Conservation (phyloP, 2,888 invertebrate genomes). For the Onchidella celtica region DNA sequence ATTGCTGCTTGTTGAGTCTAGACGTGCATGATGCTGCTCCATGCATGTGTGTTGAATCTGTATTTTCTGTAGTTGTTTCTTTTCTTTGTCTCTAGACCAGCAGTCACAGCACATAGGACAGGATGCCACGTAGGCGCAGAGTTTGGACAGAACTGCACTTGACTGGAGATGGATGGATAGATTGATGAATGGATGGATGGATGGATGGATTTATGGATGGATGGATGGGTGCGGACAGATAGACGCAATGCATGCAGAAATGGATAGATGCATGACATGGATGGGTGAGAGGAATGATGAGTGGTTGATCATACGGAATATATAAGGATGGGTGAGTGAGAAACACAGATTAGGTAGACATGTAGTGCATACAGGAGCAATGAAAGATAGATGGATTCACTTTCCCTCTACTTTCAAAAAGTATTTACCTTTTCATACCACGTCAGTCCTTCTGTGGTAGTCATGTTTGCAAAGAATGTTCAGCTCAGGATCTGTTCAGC, state of each 20-base stretch:
- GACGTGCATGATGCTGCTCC: conserved; percentile 63
- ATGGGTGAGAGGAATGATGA: too few species aligned
- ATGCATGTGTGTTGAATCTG: conserved; percentile 76
- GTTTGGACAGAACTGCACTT: conserved; percentile 59
- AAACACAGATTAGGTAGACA: background rate
- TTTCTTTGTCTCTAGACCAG: conserved; percentile 54
- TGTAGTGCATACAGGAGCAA: background rate
- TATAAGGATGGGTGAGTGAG: background rate
- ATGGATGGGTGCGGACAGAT: background rate
- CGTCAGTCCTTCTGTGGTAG: background rate
- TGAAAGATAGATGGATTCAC: background rate
- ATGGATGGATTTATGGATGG: background rate
- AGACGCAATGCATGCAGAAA: background rate
- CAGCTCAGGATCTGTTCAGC: too few species aligned
- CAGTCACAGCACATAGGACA: conserved; percentile 71
- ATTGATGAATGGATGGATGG: background rate
- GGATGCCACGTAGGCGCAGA: conserved; percentile 65
- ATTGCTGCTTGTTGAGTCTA: conserved; percentile 70
- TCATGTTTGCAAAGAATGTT: too few species aligned
- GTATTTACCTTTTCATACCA: conserved; percentile 36
- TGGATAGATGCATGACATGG: background rate
- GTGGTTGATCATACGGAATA: too few species aligned
- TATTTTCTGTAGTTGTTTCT: conserved; percentile 65
- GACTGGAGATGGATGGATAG: conserved; percentile 50
- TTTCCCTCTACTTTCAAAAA: background rate